These are phyloP conservation scores for Orestias chungarensis DNA, from an alignment of 2,797 vertebrate genomes.

Conservation along the genomic window DNA sequence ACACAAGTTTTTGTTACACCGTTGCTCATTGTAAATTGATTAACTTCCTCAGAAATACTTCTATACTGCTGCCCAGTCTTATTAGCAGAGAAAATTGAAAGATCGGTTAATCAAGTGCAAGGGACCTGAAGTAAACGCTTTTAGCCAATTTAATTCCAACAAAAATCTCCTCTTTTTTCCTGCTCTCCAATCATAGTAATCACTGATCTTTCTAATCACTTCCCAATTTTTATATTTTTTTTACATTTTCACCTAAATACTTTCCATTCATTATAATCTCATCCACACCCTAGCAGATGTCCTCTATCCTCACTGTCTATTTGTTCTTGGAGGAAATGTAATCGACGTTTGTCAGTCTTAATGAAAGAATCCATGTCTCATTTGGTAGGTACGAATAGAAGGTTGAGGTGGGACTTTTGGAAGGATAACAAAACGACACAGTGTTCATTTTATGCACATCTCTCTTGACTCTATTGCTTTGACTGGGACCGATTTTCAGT, in stretches of 20 bases:
- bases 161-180: background rate
- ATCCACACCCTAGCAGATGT: slow-evolving; percentile 57
- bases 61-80: background rate
- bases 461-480: slow-evolving; percentile 26
- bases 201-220: background rate
- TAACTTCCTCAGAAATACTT: background rate
- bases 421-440: slow-evolving; percentile 52
- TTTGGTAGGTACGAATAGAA: slow-evolving; percentile 71
- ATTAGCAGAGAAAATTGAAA: background rate
- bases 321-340: slow-evolving; percentile 76
- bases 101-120: background rate
- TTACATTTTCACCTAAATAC: slow-evolving; percentile 10
- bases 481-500: slow-evolving; percentile 48
- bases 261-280: slow-evolving; percentile 42
- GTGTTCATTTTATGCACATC: slow-evolving; percentile 55
- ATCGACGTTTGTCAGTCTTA: slow-evolving; percentile 83
- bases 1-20: background rate
- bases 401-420: slow-evolving; percentile 66
- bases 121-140: background rate
- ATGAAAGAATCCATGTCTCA: slow-evolving; percentile 79
- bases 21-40: background rate
- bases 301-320: slow-evolving; percentile 58
- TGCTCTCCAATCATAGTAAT: background rate
- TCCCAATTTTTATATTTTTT: background rate
- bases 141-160: background rate